Base-by-base conservation (phyloP, 2,888 invertebrate genomes). In the Hyposoter didymator region DNA sequence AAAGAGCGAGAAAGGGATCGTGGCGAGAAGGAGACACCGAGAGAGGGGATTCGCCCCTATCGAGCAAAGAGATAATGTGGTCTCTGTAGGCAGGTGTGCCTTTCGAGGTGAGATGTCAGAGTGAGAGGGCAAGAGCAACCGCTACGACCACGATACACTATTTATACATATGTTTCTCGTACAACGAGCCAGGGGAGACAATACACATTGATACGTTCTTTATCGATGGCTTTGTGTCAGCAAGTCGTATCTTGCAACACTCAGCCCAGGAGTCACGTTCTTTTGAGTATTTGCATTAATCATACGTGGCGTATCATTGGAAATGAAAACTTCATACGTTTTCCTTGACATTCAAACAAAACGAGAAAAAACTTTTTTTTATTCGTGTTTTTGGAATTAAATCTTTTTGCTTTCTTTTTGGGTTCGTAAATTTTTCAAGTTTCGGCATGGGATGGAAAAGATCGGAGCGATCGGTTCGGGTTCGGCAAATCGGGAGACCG, bases 11-110 rank as follows among this genome's bases (percentile, higher is more conserved):
- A 62, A 67, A 49, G 70, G 59, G 19, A 19, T n/a, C 62, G 28
- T 43, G 75, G 39, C n/a, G 67, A 5, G 69, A 69, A 3, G 0
- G 45, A 45, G 17, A 28, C 28, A 47, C 17, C 2, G 64, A 39
- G 64, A 47, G 64, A 59, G 64, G 45, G 39, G 47, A 62, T 35
- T 55, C 22, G 22, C 72, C 39, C 47, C 76, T 64, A 10, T 64
- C 35, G 45, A 47, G 47, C 22, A 19, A 64, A 70, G 66, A 74
- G 73, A 22, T 78, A 78, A 67, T 74, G 52, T 32, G 78, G 66
- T 78, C 72, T 70, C 79, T 70, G 35, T 22, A 47, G 78, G 78
- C 83, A 78, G 83, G 74, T 84, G 78, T 69, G 74, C 62, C 79
- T 69, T 55, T 62, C 19, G 39, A 49, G 73, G 59, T 19, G 70